phyloP scores from a whole-genome alignment of 2,888 invertebrate species.

The Cylloceria caligata region DNA sequence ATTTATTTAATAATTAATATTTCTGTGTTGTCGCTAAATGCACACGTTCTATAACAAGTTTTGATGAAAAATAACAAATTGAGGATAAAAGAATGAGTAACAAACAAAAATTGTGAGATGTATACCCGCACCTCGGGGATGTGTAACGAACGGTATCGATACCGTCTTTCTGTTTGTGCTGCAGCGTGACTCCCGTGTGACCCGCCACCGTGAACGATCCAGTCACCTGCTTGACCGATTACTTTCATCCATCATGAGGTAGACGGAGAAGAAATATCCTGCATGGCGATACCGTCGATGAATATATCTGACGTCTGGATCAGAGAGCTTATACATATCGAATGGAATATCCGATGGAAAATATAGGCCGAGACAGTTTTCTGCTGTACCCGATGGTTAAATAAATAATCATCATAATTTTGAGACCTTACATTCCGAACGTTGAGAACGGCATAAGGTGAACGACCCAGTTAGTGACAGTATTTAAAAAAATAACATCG shows the following conservation, averaged over 20 bases:
- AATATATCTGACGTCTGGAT: conserved; percentile 51
- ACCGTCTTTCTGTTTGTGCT: conserved; percentile 52
- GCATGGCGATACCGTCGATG: not conserved
- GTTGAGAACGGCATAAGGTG: not conserved
- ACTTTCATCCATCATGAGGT: conserved; percentile 78
- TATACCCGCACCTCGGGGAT: not conserved
- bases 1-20: too few relatives aligned
- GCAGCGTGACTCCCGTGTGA: conserved; percentile 53
- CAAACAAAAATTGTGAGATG: not conserved
- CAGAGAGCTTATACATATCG: not conserved
- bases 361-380: conserved; percentile 25
- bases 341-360: conserved; percentile 10
- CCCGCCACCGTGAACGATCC: conserved; percentile 17
- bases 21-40: too few relatives aligned
- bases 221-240: conserved; percentile 74
- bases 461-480: too few relatives aligned
- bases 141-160: conserved; percentile 44
- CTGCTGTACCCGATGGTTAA: not conserved
- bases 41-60: too few relatives aligned
- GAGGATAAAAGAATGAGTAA: not conserved
- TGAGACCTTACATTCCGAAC: not conserved
- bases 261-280: conserved; percentile 29
- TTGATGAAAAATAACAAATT: not conserved
- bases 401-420: not conserved
- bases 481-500: too few relatives aligned